Conservation (phyloP, 2,113 vertebrate species). For the Podarcis raffonei region DNA sequence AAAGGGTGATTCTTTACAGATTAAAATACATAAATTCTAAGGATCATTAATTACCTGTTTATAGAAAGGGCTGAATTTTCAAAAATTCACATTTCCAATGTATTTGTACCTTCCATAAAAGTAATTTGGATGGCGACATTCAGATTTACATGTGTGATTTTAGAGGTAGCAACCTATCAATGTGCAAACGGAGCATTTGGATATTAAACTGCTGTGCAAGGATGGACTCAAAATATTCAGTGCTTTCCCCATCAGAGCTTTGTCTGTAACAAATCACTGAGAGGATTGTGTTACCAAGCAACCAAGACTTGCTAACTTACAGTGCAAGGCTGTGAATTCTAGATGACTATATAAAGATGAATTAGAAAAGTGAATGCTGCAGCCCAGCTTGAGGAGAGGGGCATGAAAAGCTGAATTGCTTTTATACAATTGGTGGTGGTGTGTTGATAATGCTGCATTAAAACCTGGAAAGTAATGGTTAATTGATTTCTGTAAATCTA, state of each 20-base stretch:
- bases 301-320: constrained; percentile 56
- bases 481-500: constrained; percentile 30
- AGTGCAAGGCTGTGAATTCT: constrained; percentile 45
- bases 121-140: neutral
- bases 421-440: neutral
- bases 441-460: neutral
- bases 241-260: constrained; percentile 39
- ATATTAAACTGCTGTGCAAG: constrained; percentile 18
- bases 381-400: neutral
- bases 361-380: neutral
- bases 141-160: constrained; percentile 2
- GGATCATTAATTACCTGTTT: neutral
- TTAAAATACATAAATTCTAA: neutral
- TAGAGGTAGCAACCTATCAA: accelerated
- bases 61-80: neutral
- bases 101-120: neutral
- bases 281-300: constrained; percentile 69
- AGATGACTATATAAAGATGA: constrained; percentile 43
- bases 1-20: neutral
- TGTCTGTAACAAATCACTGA: constrained; percentile 57
- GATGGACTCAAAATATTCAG: constrained; percentile 31
- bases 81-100: neutral
- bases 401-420: neutral
- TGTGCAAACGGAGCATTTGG: neutral
- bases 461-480: constrained; percentile 14